These are phyloP conservation scores for Laodelphax striatellus DNA, from an alignment of 1,140 invertebrate species.

Conservation along the genomic window DNA sequence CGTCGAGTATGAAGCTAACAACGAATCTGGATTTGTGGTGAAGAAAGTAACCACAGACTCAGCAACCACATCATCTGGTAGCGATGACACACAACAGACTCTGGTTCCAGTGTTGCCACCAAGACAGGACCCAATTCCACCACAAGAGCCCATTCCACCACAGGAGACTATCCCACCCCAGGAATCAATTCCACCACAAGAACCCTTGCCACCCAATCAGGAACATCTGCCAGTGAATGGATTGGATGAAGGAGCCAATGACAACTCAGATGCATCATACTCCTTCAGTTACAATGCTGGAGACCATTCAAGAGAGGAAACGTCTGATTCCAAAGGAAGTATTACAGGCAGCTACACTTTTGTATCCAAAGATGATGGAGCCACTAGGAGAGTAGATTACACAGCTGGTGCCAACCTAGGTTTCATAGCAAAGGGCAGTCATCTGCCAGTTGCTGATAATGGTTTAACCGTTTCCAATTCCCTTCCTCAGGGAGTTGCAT, in stretches of 20 bases:
- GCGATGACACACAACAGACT: neutral
- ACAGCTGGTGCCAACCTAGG: constrained; percentile 18
- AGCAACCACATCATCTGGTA: neutral
- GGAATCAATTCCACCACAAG: neutral
- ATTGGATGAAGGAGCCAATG: too few relatives aligned
- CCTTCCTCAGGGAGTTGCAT: neutral
- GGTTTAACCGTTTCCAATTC: neutral
- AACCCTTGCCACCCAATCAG: too few relatives aligned
- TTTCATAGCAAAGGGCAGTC: constrained; percentile 18
- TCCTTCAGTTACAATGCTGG: constrained; percentile 23
- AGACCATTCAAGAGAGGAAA: constrained; percentile 20
- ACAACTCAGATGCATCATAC: constrained; percentile 20
- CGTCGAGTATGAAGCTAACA: neutral
- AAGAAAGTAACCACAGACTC: neutral
- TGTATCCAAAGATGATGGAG: constrained; percentile 21
- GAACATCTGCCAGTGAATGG: too few relatives aligned
- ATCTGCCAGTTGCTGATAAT: neutral
- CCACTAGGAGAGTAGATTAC: constrained; percentile 18
- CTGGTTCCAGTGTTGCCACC: neutral
- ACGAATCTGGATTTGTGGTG: neutral
- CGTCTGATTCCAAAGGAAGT: constrained; percentile 22
- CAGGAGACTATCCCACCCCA: neutral
- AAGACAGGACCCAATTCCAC: neutral
- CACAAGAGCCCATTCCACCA: neutral
- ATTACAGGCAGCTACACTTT: constrained; percentile 23